phyloP scores from a whole-genome alignment of 2,113 vertebrate genomes.

The Aptenodytes patagonicus region DNA sequence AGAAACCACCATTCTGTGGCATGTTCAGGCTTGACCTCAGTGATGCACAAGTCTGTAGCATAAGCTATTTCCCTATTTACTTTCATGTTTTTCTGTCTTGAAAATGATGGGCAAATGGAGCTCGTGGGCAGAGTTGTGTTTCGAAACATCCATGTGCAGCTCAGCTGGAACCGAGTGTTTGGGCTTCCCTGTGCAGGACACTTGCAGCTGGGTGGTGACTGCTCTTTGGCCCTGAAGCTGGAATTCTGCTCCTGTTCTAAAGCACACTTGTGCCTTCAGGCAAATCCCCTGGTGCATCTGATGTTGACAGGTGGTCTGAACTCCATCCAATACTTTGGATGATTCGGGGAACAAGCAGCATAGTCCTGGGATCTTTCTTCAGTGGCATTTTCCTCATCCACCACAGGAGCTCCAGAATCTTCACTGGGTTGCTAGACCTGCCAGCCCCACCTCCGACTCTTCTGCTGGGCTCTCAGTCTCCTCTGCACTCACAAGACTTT shows the following conservation, averaged over 20 bases:
- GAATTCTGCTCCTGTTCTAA: neutral
- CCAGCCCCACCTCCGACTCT: neutral
- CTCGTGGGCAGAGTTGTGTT: neutral
- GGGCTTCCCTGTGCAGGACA: neutral
- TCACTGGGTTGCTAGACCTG: neutral
- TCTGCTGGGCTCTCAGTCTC: neutral
- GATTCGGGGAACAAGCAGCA: neutral
- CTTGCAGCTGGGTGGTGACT: neutral
- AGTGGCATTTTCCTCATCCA: neutral
- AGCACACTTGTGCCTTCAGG: neutral
- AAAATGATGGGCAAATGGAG: neutral
- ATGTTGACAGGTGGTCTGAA: neutral
- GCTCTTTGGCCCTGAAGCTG: neutral
- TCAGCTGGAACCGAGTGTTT: neutral
- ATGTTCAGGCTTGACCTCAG: neutral
- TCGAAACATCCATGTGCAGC: neutral
- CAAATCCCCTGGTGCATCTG: neutral
- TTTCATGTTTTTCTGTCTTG: neutral
- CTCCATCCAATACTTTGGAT: neutral
- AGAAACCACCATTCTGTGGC: no score
- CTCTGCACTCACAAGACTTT: neutral
- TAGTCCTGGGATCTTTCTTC: neutral
- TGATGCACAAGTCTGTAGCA: neutral
- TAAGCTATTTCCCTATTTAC: neutral
- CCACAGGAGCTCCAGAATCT: neutral